Conservation (phyloP, 2,113 vertebrate genomes). For the Macquaria ambigua region DNA sequence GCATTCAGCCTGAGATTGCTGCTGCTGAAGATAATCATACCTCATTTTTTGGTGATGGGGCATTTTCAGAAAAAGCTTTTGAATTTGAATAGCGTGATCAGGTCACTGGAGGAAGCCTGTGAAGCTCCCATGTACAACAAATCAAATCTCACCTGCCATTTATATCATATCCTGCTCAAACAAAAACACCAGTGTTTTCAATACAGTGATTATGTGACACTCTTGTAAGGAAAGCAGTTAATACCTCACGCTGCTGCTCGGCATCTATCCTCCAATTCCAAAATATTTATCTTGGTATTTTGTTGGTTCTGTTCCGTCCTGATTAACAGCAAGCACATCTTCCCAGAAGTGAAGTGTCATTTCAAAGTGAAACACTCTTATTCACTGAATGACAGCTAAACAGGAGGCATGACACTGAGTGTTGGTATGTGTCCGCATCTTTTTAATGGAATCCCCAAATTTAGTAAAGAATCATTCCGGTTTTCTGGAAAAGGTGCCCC, state of each 20-base stretch:
- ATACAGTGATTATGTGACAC: not conserved
- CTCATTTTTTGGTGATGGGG: constrained; percentile 39
- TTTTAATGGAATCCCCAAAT: not conserved
- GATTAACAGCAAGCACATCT: not conserved
- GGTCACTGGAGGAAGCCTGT: constrained; percentile 40
- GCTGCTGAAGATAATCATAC: constrained; percentile 38
- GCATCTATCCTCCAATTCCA: not conserved
- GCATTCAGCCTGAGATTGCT: constrained; percentile 36
- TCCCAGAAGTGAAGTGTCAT: not conserved
- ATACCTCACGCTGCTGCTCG: not conserved
- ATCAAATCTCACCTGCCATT: constrained; percentile 7
- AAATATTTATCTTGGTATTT: not conserved
- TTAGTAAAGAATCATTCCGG: not conserved
- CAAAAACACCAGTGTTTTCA: not conserved
- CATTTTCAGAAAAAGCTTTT: constrained; percentile 46
- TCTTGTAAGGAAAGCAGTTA: not conserved
- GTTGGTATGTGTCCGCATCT: no score
- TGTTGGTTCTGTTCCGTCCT: not conserved
- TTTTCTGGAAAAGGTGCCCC: not conserved
- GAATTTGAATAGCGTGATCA: constrained; percentile 40
- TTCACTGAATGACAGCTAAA: not conserved
- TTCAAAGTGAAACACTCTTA: not conserved
- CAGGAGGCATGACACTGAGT: not conserved
- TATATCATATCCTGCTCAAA: not conserved
- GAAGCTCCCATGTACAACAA: not conserved